Evolutionary conservation across 2,797 vertebrate species (phyloP).

Genomic region (Hippocampus kuda): DNA sequence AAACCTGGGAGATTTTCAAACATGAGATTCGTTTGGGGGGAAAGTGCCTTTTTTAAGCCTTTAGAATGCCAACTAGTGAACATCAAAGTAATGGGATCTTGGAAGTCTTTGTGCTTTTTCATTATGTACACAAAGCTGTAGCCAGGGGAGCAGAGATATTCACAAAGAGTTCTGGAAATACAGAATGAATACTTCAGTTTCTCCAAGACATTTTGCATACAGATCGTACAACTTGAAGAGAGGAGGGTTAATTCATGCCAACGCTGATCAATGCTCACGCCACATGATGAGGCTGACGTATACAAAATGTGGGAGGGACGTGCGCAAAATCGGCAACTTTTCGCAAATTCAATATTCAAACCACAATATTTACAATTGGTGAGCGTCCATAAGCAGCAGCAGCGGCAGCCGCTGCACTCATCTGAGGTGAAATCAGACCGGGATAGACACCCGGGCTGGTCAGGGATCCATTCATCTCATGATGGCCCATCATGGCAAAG

Average conservation of each 20-base stretch:
- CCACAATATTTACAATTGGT: conserved; percentile 72
- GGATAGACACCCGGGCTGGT: conserved; percentile 83
- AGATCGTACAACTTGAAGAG: conserved; percentile 12
- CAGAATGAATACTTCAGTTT: conserved; percentile 22
- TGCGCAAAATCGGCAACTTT: neutral
- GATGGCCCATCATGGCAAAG: conserved; percentile 95
- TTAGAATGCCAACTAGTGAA: conserved; percentile 47
- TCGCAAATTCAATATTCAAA: neutral
- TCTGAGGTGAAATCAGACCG: conserved; percentile 86
- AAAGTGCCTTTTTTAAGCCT: conserved; percentile 30
- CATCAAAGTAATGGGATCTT: conserved; percentile 50
- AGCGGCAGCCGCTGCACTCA: conserved; percentile 80
- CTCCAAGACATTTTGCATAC: conserved; percentile 34
- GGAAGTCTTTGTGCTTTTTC: conserved; percentile 35
- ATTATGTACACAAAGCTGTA: conserved; percentile 44
- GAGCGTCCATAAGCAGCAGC: conserved; percentile 84
- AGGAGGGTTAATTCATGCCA: conserved; percentile 7
- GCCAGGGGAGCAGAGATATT: conserved; percentile 45
- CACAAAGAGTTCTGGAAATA: conserved; percentile 35
- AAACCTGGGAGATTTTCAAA: conserved; percentile 53
- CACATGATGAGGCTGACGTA: neutral
- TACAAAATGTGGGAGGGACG: neutral
- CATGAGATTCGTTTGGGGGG: conserved; percentile 37
- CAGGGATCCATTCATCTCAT: conserved; percentile 91
- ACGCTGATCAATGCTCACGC: neutral